phyloP scores from a whole-genome alignment of 2,888 invertebrate genomes.

The Thysanoteuthis rhombus region DNA sequence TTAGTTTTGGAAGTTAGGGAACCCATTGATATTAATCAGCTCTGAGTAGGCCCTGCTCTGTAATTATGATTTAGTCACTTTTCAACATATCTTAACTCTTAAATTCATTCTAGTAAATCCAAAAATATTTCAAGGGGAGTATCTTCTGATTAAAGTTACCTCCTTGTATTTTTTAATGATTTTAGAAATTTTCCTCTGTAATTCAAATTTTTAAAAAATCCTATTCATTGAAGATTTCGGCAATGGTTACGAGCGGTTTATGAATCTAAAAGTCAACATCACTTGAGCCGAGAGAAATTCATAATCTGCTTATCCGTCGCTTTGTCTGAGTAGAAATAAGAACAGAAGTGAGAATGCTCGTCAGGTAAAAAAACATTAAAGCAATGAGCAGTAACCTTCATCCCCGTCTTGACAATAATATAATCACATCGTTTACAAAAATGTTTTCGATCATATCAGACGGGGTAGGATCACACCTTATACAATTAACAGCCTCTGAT shows the following conservation, averaged over 20 bases:
- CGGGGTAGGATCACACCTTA: background rate
- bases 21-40: background rate
- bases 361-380: background rate
- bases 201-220: too few relatives aligned
- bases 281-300: too few relatives aligned
- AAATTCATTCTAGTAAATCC: too few relatives aligned
- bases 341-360: background rate
- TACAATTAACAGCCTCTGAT: slow-evolving; percentile 12
- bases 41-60: background rate
- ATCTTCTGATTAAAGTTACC: too few relatives aligned
- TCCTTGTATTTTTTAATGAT: too few relatives aligned
- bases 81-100: background rate
- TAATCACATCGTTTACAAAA: background rate
- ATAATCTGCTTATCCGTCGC: background rate
- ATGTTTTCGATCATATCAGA: background rate
- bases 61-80: background rate
- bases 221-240: too few relatives aligned
- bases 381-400: background rate
- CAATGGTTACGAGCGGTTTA: too few relatives aligned
- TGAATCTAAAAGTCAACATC: too few relatives aligned
- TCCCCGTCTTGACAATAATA: background rate
- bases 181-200: too few relatives aligned
- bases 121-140: too few relatives aligned
- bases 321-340: background rate
- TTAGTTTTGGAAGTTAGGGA: too few relatives aligned